phyloP scores from a whole-genome alignment of 2,113 vertebrate genomes.

The Conger conger region DNA sequence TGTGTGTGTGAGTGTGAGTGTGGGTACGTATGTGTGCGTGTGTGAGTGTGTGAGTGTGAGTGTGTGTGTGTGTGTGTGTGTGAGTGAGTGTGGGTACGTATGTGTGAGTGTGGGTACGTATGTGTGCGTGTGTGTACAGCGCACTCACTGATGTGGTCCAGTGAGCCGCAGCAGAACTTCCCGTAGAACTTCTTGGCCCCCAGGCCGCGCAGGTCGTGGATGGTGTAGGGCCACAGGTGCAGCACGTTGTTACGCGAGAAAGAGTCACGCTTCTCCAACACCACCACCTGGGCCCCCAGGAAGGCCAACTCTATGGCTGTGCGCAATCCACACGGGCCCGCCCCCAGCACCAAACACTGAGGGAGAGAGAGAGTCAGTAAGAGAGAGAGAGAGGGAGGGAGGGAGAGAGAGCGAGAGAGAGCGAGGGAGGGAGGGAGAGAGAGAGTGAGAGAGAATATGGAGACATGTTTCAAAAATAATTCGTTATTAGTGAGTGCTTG shows the following conservation, averaged over 20 bases:
- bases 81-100: too few species aligned
- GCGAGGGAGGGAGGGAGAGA: too few species aligned
- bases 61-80: too few species aligned
- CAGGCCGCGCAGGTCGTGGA: conserved; percentile 81
- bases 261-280: conserved; percentile 83
- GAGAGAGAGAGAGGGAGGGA: neutral
- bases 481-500: too few species aligned
- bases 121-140: neutral
- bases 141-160: conserved; percentile 92
- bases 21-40: too few species aligned
- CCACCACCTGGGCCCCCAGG: conserved; percentile 82
- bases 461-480: too few species aligned
- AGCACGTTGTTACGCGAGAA: conserved; percentile 96
- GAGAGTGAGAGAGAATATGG: too few species aligned
- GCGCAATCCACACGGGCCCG: conserved; percentile 89
- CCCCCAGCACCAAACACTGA: conserved; percentile 89
- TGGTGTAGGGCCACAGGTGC: conserved; percentile 94
- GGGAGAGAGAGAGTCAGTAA: neutral
- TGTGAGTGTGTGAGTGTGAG: too few species aligned
- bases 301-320: conserved; percentile 84
- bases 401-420: neutral
- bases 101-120: too few species aligned
- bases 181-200: conserved; percentile 94
- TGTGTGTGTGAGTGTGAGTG: too few species aligned
- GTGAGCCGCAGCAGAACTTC: conserved; percentile 83